Conservation (phyloP, 1,140 invertebrate genomes). For the Aphelenchoides fujianensis region DNA sequence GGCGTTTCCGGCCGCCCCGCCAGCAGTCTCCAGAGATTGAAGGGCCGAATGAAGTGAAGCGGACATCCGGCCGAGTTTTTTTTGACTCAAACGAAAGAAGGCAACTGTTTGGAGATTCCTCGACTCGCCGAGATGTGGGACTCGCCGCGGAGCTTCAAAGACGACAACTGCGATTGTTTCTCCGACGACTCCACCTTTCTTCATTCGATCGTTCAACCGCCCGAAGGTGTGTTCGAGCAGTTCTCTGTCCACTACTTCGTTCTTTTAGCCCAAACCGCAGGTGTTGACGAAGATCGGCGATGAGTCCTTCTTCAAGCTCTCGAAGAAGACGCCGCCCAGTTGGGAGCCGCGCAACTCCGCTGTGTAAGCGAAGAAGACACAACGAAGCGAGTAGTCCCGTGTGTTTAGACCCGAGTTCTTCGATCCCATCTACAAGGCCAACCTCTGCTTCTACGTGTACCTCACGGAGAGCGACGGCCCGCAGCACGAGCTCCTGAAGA, state of each 20-base stretch:
- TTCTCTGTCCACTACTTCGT: neutral
- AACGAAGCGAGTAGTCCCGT: slow-evolving; percentile 15
- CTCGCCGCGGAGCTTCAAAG: slow-evolving; percentile 13
- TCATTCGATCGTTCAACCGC: slow-evolving; percentile 19
- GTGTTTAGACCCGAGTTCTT: slow-evolving; percentile 36
- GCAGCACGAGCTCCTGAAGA: slow-evolving; percentile 38
- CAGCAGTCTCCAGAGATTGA: too few species aligned
- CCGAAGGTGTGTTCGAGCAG: slow-evolving; percentile 19
- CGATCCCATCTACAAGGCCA: slow-evolving; percentile 39
- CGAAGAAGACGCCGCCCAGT: slow-evolving; percentile 17
- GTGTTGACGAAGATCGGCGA: slow-evolving; percentile 23
- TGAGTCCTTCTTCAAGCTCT: slow-evolving; percentile 17
- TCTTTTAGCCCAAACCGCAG: slow-evolving; percentile 25
- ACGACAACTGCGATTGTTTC: slow-evolving; percentile 28
- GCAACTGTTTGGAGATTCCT: too few species aligned
- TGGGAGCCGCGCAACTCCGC: slow-evolving; percentile 1
- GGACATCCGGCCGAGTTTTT: too few species aligned
- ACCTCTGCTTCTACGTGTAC: slow-evolving; percentile 32
- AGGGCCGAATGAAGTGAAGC: too few species aligned
- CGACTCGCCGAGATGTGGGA: neutral
- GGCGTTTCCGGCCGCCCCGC: too few species aligned
- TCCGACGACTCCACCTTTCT: slow-evolving; percentile 28
- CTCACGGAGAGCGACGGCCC: slow-evolving; percentile 36
- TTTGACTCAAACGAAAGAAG: too few species aligned
- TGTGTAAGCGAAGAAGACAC: neutral